These are phyloP conservation scores for Promerops cafer DNA, from an alignment of 2,113 vertebrate genomes.

Conservation along the genomic window DNA sequence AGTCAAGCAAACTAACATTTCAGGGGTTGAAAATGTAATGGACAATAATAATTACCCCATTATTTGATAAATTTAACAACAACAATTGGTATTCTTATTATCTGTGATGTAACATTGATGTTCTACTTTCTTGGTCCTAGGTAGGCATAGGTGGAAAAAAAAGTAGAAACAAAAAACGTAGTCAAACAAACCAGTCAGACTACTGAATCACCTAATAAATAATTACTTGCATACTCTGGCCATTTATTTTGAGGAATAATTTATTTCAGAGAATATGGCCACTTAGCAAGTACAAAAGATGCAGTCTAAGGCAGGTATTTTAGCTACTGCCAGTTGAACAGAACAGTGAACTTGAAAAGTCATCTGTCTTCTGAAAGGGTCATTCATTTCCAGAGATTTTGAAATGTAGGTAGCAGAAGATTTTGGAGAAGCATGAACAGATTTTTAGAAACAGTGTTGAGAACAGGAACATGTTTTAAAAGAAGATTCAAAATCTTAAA, in stretches of 20 bases:
- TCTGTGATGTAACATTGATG: background rate
- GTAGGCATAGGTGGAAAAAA: background rate
- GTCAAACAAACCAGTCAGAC: background rate
- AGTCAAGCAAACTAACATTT: background rate
- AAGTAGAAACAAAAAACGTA: background rate
- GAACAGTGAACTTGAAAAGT: background rate
- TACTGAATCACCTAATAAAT: background rate
- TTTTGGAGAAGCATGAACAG: background rate
- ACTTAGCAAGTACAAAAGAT: background rate
- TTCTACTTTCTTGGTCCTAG: background rate
- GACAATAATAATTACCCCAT: background rate
- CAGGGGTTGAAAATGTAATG: background rate
- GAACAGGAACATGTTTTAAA: background rate
- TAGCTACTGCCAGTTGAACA: background rate
- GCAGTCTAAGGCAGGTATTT: background rate
- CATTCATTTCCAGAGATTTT: background rate
- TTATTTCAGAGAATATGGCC: background rate
- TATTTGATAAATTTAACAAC: background rate
- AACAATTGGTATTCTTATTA: background rate
- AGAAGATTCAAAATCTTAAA: background rate
- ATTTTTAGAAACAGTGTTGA: background rate
- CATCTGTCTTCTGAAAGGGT: background rate
- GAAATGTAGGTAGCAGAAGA: background rate
- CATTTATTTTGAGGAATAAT: background rate
- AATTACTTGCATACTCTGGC: background rate